Conservation (phyloP, 2,113 vertebrate species). For the Chunga burmeisteri region DNA sequence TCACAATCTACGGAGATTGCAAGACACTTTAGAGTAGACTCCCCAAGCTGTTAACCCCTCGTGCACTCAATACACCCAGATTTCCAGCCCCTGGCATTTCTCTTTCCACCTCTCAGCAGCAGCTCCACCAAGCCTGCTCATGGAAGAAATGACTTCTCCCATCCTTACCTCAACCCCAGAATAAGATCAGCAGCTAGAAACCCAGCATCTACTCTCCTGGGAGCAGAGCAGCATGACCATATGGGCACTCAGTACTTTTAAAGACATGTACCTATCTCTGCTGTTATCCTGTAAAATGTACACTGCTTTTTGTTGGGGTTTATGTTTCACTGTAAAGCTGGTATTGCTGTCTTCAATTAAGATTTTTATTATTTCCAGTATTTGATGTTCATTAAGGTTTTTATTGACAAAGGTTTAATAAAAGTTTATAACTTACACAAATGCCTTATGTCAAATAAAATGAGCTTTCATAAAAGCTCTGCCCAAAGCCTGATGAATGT, state of each 20-base stretch:
- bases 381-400: neutral
- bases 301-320: neutral
- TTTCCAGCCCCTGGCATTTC: neutral
- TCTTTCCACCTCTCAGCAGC: neutral
- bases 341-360: neutral
- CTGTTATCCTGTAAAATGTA: neutral
- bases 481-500: neutral
- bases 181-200: neutral
- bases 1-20: neutral
- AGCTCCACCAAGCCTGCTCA: neutral
- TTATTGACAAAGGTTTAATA: neutral
- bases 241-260: neutral
- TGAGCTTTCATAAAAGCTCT: neutral
- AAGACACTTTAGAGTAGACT: neutral
- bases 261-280: neutral
- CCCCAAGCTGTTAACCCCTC: neutral
- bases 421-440: neutral
- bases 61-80: neutral
- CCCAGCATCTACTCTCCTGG: neutral
- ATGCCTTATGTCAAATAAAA: neutral
- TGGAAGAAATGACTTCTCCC: neutral
- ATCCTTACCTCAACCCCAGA: neutral
- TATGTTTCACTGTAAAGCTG: neutral
- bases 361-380: slow-evolving; percentile 8
- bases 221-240: neutral